A percentile compares a stretch with the other conserved stretches of the same genome.
phyloP scores from a whole-genome alignment of 1,140 invertebrate genomes.

The Steinernema khuongi region DNA sequence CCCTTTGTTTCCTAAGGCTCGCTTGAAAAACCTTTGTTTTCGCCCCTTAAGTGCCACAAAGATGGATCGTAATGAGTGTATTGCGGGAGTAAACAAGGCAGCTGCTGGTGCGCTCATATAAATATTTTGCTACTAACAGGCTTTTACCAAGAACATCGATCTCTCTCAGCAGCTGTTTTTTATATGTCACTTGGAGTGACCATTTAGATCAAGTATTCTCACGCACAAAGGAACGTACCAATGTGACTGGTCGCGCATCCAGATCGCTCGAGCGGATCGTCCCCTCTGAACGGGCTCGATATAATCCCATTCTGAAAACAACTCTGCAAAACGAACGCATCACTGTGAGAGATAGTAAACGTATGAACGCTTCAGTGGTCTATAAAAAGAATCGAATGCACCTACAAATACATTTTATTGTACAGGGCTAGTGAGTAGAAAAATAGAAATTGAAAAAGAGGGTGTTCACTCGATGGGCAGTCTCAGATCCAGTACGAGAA shows the following conservation, averaged over 20 bases:
- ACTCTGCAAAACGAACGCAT: not conserved
- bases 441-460: not conserved
- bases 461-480: not conserved
- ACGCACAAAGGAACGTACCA: not conserved
- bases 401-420: too few relatives aligned
- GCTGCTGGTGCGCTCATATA: too few relatives aligned
- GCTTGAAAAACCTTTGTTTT: not conserved
- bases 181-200: too few relatives aligned
- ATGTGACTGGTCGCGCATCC: not conserved
- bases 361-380: not conserved
- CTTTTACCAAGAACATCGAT: too few relatives aligned
- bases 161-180: too few relatives aligned
- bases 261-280: not conserved
- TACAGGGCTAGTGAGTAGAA: not conserved
- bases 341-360: not conserved
- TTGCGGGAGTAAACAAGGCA: not conserved
- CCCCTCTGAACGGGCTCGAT: not conserved
- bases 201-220: too few relatives aligned
- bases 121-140: too few relatives aligned
- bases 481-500: not conserved
- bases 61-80: not conserved
- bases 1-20: not conserved
- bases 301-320: not conserved
- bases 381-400: too few relatives aligned
- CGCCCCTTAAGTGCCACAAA: not conserved